Conservation (phyloP, 2,797 vertebrate species). For the Poeciliopsis turneri region DNA sequence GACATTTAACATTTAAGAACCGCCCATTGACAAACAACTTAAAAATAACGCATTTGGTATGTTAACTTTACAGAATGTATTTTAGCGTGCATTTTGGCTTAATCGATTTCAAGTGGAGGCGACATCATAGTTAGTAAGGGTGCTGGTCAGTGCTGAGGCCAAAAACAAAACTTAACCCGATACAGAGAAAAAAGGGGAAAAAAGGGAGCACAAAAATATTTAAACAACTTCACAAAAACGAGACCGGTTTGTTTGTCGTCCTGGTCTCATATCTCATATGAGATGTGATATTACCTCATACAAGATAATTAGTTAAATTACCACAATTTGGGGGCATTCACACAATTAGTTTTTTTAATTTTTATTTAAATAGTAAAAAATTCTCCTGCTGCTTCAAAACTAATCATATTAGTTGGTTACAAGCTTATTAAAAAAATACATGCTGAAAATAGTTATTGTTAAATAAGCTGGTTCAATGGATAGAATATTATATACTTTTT, state of each 20-base stretch:
- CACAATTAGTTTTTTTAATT: not conserved
- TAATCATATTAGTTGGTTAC: not conserved
- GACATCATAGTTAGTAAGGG: slow-evolving; percentile 1
- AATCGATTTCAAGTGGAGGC: not conserved
- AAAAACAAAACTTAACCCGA: not conserved
- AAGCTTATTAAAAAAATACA: not conserved
- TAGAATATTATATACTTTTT: not conserved
- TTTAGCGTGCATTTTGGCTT: too few species aligned
- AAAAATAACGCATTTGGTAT: too few species aligned
- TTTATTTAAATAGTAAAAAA: not conserved
- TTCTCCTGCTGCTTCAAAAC: not conserved
- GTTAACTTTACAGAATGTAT: too few species aligned
- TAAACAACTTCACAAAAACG: not conserved
- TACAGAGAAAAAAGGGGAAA: not conserved
- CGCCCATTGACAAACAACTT: too few species aligned
- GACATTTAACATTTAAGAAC: too few species aligned
- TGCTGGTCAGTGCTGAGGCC: not conserved
- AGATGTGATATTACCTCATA: not conserved
- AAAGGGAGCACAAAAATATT: not conserved
- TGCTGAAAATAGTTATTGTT: not conserved
- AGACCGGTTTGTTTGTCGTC: too few species aligned
- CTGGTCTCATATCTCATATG: not conserved
- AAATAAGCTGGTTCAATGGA: not conserved
- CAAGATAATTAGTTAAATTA: not conserved
- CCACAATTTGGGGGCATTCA: not conserved